A percentile compares a stretch with the other conserved stretches of the same genome.
These are phyloP conservation scores for Cottoperca gobio DNA, from an alignment of 2,797 vertebrate species.

Conservation along the genomic window DNA sequence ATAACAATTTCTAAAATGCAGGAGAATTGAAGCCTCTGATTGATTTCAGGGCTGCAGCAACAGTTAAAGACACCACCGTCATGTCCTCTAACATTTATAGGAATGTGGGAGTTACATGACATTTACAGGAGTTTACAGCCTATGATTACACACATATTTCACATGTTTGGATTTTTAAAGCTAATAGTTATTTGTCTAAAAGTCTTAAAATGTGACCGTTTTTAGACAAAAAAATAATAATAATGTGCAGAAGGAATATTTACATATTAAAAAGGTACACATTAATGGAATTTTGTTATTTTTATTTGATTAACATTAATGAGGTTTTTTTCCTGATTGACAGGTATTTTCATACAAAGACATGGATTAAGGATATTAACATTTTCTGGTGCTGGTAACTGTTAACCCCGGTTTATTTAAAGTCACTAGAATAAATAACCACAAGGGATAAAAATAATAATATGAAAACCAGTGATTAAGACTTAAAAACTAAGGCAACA, in stretches of 20 bases:
- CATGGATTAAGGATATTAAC: background rate
- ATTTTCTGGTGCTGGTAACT: background rate
- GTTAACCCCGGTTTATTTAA: no score
- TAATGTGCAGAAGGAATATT: background rate
- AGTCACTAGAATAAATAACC: no score
- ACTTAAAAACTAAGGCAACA: no score
- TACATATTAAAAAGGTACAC: background rate
- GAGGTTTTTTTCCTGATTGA: background rate
- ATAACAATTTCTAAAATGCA: background rate
- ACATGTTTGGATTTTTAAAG: background rate
- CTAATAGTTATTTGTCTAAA: background rate
- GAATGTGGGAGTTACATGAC: constrained; percentile 1
- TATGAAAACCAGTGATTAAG: no score
- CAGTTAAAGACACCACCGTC: background rate
- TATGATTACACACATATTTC: background rate
- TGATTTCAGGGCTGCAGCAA: background rate
- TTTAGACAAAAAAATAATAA: background rate
- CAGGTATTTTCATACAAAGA: background rate
- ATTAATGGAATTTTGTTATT: no score
- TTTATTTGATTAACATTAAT: background rate
- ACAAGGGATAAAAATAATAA: no score
- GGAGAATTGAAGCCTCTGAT: background rate
- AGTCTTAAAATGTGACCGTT: background rate
- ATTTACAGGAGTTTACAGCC: background rate
- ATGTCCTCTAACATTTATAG: background rate